Percentiles rank a stretch among this genome's conserved stretches.
Conservation (phyloP, 1,140 invertebrate species). For the Helicoverpa armigera region DNA sequence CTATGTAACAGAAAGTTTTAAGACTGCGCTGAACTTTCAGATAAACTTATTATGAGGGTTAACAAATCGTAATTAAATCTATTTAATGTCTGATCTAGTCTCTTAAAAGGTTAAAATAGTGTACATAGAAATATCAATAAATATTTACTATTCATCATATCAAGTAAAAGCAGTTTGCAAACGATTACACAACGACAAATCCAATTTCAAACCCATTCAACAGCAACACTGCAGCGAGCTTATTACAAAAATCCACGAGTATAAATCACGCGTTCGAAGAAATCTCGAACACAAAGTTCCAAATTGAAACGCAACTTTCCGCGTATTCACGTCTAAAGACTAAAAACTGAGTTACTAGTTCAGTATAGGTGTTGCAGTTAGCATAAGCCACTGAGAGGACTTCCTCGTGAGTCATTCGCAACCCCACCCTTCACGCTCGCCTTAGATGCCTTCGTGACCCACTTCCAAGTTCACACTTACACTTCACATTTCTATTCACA, state of each 20-base stretch:
- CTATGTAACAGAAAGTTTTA: too few species aligned
- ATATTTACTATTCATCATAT: not conserved
- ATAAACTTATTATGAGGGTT: too few species aligned
- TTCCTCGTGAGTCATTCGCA: constrained; percentile 19
- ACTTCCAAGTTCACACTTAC: constrained; percentile 59
- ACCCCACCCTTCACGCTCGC: constrained; percentile 18
- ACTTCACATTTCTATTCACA: constrained; percentile 58
- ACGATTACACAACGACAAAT: not conserved
- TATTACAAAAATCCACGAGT: constrained; percentile 21
- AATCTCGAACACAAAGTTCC: constrained; percentile 25
- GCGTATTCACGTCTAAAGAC: constrained; percentile 11
- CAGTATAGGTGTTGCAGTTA: constrained; percentile 39
- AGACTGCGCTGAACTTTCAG: too few species aligned
- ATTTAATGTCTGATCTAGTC: too few species aligned
- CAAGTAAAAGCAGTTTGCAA: not conserved
- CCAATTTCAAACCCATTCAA: not conserved
- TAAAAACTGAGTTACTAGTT: constrained; percentile 18
- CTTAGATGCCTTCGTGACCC: constrained; percentile 62
- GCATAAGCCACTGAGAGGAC: constrained; percentile 33
- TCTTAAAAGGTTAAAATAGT: too few species aligned
- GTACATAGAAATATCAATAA: too few species aligned
- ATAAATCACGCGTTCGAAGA: constrained; percentile 14
- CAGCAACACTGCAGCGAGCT: not conserved
- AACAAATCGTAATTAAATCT: too few species aligned
- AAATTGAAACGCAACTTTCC: constrained; percentile 40